A percentile compares a stretch with the other conserved stretches of the same genome.
phyloP scores from a whole-genome alignment of 64 coral and sea anemone genomes.

The Porites lutea region DNA sequence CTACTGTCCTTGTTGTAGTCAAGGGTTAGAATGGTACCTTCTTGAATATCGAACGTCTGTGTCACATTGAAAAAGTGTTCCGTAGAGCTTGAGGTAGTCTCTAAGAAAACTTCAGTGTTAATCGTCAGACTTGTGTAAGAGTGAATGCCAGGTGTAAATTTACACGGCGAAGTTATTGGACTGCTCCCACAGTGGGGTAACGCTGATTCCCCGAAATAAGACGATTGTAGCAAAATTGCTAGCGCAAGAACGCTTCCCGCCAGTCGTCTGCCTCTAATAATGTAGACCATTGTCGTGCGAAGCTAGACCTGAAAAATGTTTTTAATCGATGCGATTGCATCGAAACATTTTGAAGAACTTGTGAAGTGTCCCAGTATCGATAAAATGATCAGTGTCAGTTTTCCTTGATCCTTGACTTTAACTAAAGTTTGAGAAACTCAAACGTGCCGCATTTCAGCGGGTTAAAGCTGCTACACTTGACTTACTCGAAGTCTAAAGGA shows the following conservation, averaged over 20 bases:
- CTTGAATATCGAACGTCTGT: conserved; percentile 81
- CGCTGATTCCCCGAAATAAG: background rate
- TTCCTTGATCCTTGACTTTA: too few species aligned
- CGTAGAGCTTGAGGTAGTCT: conserved; percentile 56
- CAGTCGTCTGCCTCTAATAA: background rate
- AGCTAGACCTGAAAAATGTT: too few species aligned
- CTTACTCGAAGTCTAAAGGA: too few species aligned
- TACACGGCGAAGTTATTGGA: conserved; percentile 62
- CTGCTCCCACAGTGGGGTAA: background rate
- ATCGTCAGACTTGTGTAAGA: conserved; percentile 56
- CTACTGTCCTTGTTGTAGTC: conserved; percentile 77
- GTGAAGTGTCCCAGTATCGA: too few species aligned
- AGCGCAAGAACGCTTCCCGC: background rate
- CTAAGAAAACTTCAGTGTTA: conserved; percentile 68
- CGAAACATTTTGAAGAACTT: too few species aligned
- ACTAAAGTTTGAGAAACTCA: background rate
- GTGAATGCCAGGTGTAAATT: conserved; percentile 75
- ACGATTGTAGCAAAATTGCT: background rate
- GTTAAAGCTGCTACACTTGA: background rate
- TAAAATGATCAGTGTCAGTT: too few species aligned
- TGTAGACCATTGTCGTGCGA: background rate
- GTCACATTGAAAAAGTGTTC: conserved; percentile 68
- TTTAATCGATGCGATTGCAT: too few species aligned
- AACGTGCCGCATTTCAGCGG: background rate
- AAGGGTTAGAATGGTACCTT: conserved; percentile 49